Percentiles rank a stretch among this genome's conserved stretches.
These are phyloP conservation scores for Trogon surrucura DNA, from an alignment of 2,113 vertebrate genomes.

Conservation along the genomic window DNA sequence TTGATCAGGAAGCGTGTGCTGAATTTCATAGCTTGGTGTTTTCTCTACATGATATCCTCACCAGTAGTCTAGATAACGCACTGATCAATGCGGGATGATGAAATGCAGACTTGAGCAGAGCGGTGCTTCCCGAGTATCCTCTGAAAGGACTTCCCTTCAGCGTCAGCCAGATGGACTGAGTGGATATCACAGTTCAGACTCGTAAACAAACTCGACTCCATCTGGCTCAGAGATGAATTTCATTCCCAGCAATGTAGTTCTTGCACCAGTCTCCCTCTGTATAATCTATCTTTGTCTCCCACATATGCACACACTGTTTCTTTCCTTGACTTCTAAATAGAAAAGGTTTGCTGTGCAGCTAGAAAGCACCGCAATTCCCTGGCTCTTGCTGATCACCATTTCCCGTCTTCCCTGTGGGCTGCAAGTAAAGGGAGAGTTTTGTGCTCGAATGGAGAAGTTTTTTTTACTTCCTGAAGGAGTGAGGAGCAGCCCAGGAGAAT, in stretches of 20 bases:
- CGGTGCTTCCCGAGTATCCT: background rate
- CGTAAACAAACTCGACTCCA: background rate
- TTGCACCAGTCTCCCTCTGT: background rate
- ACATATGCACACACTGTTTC: background rate
- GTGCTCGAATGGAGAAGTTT: background rate
- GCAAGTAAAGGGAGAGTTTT: background rate
- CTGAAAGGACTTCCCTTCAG: conserved; percentile 25
- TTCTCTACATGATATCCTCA: background rate
- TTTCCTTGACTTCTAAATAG: background rate
- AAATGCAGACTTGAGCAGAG: background rate
- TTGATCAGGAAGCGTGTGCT: background rate
- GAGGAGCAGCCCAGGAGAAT: background rate
- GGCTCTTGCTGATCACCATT: background rate
- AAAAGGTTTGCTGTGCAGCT: background rate
- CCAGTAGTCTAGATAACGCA: background rate
- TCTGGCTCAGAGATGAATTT: conserved; percentile 40
- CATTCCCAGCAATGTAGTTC: background rate
- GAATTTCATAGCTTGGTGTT: background rate
- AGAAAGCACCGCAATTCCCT: background rate
- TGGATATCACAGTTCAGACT: background rate
- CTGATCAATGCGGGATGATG: background rate
- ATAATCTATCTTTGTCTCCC: background rate
- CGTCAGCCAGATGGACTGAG: background rate
- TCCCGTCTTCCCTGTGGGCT: background rate
- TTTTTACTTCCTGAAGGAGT: background rate